Percentiles rank a stretch among this genome's conserved stretches.
Evolutionary conservation across 2,888 invertebrate species (phyloP).

Genomic region (Eristalis tenax): DNA sequence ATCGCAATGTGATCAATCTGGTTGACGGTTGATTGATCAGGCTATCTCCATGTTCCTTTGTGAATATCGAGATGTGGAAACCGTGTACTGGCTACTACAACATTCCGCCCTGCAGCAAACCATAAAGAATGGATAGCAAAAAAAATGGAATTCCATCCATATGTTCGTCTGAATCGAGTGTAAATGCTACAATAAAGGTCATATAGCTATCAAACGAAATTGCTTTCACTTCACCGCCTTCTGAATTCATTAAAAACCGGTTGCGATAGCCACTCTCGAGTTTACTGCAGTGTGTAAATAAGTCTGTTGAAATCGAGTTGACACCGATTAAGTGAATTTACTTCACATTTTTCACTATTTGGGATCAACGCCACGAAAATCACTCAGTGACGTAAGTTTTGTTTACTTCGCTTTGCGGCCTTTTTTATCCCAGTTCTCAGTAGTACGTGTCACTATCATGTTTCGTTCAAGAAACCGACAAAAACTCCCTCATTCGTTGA

Average conservation of each 20-base stretch:
- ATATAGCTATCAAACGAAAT: not conserved
- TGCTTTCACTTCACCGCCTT: not conserved
- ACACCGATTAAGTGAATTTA: not conserved
- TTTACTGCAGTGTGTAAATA: not conserved
- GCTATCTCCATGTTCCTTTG: too few species aligned
- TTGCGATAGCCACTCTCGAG: not conserved
- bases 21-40: too few species aligned
- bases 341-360: too few species aligned
- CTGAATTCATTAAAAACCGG: not conserved
- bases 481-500: not conserved
- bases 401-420: not conserved
- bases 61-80: too few species aligned
- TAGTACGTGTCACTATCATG: not conserved
- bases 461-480: not conserved
- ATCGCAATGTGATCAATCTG: too few species aligned
- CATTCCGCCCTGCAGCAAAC: too few species aligned
- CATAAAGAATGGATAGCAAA: too few species aligned
- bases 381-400: not conserved
- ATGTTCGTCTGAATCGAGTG: not conserved
- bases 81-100: too few species aligned
- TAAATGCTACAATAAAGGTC: not conserved
- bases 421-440: not conserved
- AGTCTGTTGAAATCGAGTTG: not conserved
- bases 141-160: too few species aligned
- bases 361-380: not conserved